phyloP scores from a whole-genome alignment of 1,140 invertebrate species.

The Diabrotica virgifera region DNA sequence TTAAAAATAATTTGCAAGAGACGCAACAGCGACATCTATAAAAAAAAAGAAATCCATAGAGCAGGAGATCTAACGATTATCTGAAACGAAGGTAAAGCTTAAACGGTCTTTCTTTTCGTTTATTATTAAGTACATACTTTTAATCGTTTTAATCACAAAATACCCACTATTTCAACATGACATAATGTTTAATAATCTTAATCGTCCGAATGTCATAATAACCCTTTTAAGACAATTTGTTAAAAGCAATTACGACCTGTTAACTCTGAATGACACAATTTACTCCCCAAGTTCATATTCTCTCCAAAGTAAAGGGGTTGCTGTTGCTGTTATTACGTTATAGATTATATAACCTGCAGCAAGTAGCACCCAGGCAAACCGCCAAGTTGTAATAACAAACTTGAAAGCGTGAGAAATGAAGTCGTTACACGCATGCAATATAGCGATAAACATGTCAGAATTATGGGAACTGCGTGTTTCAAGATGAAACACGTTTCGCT shows the following conservation, averaged over 20 bases:
- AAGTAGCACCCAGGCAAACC: constrained; percentile 19
- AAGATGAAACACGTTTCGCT: constrained; percentile 14
- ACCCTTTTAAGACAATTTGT: not conserved
- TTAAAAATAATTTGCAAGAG: too few species aligned
- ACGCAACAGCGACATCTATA: too few species aligned
- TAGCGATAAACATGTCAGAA: constrained; percentile 14
- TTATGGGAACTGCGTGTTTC: constrained; percentile 17
- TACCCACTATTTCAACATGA: too few species aligned
- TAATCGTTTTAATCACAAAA: too few species aligned
- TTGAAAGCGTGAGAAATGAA: constrained; percentile 33
- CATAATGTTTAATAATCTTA: not conserved
- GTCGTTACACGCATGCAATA: constrained; percentile 30
- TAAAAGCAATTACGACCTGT: not conserved
- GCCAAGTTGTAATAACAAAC: constrained; percentile 29
- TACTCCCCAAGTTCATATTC: not conserved
- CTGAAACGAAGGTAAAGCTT: too few species aligned
- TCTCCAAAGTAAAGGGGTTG: constrained; percentile 13
- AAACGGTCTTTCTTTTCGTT: too few species aligned
- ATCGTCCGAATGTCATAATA: not conserved
- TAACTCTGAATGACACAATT: not conserved
- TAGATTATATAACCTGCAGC: constrained; percentile 26
- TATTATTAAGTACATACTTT: too few species aligned
- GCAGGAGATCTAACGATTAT: too few species aligned
- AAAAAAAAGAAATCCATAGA: too few species aligned
- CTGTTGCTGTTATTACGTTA: not conserved